Base-by-base conservation (phyloP, 2,888 invertebrate genomes). In the Lottia gigantea region DNA sequence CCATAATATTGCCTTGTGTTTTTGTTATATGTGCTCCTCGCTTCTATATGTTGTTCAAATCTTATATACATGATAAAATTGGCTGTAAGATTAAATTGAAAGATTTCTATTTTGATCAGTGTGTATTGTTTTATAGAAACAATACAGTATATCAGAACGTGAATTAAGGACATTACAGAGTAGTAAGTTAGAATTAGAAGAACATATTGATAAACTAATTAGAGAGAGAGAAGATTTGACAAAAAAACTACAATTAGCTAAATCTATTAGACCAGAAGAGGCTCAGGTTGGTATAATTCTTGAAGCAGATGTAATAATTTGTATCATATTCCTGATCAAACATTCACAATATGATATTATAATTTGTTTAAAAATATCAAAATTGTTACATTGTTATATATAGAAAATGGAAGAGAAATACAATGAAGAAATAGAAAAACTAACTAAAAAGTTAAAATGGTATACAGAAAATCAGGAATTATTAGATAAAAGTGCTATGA, bases 381-480 rank as follows among this genome's bases (percentile, higher is more conserved):
- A 4, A 40, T 40, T 40, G 40, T 40, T 40, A 40, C 11, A n/a
- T n/a, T n/a, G n/a, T 8, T 40, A 40, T 40, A 40, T 31, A 1
- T 67, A 85, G 85, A 79, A 78, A 46, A 68, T 83, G 46, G 84
- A 85, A 67, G 71, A 67, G 19, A 79, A 80, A 66, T 81, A 82
- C 67, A 71, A 73, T 15, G 79, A 79, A 55, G 84, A 85, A 67
- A 75, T 78, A 16, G 84, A 83, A 2, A 79, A 80, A 46, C 69
- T 86, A 69, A 83, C 78, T 47, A 77, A 76, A 62, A 87, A 87
- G 67, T 69, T 87, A 55, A 82, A 82, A 65, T 88, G 88, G 88
- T 88, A 87, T 75, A 83, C 83, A 11, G 85, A 88, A 76, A 88
- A 88, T 75, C 88, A 88, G 76, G 83, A 86, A 66, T 75, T 87